Percentiles rank a stretch among this genome's conserved stretches.
These are phyloP conservation scores for Smithornis capensis DNA, from an alignment of 2,113 vertebrate genomes.

Conservation along the genomic window DNA sequence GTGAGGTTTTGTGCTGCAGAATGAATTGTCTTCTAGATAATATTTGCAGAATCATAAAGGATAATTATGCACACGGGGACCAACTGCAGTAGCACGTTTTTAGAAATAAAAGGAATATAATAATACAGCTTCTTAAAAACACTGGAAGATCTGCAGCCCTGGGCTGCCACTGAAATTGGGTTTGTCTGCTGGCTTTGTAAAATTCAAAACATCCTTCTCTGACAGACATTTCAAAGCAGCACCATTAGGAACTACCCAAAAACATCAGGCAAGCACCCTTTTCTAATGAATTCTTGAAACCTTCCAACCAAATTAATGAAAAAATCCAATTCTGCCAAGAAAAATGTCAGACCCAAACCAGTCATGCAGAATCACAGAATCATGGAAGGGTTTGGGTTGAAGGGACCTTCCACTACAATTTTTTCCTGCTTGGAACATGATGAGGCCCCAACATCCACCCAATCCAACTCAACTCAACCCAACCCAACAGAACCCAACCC, in stretches of 20 bases:
- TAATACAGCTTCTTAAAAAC: not conserved
- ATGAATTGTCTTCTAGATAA: not conserved
- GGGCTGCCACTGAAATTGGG: not conserved
- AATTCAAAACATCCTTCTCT: not conserved
- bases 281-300: not conserved
- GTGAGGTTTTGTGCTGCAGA: not conserved
- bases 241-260: not conserved
- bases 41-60: not conserved
- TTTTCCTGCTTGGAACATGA: rapidly evolving
- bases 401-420: not conserved
- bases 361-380: not conserved
- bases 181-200: not conserved
- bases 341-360: not conserved
- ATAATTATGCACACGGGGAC: not conserved
- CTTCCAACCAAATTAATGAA: not conserved
- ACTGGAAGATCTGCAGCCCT: not conserved
- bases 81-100: not conserved
- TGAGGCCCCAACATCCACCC: not conserved
- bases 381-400: not conserved
- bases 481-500: not conserved
- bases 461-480: not conserved
- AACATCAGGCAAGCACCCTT: not conserved
- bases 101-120: not conserved
- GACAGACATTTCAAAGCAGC: not conserved
- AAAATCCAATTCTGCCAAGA: rapidly evolving